A percentile compares a stretch with the other conserved stretches of the same genome.
phyloP scores from a whole-genome alignment of 1,140 invertebrate genomes.

The Dreissena polymorpha region DNA sequence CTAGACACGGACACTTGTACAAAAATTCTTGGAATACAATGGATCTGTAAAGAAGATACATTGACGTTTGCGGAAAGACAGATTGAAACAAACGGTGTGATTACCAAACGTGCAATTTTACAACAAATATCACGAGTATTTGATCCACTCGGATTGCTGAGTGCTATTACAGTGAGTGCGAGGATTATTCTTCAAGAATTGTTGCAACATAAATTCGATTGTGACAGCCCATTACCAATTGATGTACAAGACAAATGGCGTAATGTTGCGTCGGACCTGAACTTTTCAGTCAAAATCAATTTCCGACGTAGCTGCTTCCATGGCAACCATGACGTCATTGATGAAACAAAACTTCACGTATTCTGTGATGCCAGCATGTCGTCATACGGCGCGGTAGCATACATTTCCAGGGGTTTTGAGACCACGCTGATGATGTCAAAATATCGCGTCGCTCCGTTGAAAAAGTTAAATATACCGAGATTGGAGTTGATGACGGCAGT shows the following conservation, averaged over 20 bases:
- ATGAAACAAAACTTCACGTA: not conserved
- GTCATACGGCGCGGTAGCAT: slow-evolving; percentile 1
- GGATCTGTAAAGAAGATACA: not conserved
- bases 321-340: not conserved
- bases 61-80: slow-evolving; percentile 3
- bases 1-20: not conserved
- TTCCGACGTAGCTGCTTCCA: not conserved
- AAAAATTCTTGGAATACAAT: slow-evolving; percentile 18
- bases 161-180: not conserved
- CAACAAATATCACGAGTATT: not conserved
- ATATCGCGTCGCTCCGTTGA: slow-evolving; percentile 12
- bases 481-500: slow-evolving; percentile 23
- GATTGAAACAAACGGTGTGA: not conserved
- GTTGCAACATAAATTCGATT: not conserved
- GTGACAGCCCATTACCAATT: not conserved
- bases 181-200: slow-evolving; percentile 4
- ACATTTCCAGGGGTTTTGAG: not conserved
- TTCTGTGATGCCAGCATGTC: not conserved
- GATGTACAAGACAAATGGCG: not conserved
- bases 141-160: not conserved
- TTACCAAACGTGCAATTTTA: slow-evolving; percentile 9
- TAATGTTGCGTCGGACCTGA: not conserved
- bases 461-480: slow-evolving; percentile 19
- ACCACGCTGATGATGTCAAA: not conserved
- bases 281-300: not conserved